Evolutionary conservation across 2,888 invertebrate genomes (phyloP).

Genomic region (Scaptodrosophila latifasciaeformis): DNA sequence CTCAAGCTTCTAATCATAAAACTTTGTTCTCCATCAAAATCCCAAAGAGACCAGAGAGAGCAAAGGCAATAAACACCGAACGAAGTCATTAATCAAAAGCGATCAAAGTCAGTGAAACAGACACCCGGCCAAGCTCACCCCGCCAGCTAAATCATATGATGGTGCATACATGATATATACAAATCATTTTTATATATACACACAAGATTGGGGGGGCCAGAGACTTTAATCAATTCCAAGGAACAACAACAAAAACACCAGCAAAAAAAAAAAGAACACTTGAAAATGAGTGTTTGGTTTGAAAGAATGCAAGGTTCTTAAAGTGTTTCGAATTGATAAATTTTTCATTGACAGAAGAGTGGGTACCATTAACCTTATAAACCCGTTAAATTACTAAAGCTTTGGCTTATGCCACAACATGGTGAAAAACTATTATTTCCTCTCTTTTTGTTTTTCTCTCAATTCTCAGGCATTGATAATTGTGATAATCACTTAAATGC

Average conservation of each 20-base stretch:
- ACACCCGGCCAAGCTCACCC: slow-evolving; percentile 14
- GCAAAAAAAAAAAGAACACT: too few relatives aligned
- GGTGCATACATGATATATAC: not conserved
- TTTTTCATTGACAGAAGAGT: slow-evolving; percentile 10
- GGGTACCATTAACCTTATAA: too few relatives aligned
- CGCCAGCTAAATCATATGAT: slow-evolving; percentile 30
- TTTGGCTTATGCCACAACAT: too few relatives aligned
- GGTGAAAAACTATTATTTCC: too few relatives aligned
- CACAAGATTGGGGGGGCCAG: not conserved
- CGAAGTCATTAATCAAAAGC: slow-evolving; percentile 63
- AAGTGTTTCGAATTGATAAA: too few relatives aligned
- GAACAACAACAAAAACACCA: too few relatives aligned
- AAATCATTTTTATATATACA: not conserved
- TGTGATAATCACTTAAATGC: slow-evolving; percentile 55
- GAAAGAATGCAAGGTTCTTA: slow-evolving; percentile 57
- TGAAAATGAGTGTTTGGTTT: slow-evolving; percentile 28
- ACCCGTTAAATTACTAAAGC: too few relatives aligned
- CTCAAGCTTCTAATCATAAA: not conserved
- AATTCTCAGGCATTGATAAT: slow-evolving; percentile 30
- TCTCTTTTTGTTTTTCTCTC: too few relatives aligned
- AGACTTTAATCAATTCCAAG: slow-evolving; percentile 61
- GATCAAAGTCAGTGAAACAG: slow-evolving; percentile 67
- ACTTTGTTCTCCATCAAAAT: not conserved
- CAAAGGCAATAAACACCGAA: slow-evolving; percentile 54
- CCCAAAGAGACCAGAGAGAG: too few relatives aligned